Evolutionary conservation across 2,113 vertebrate species (phyloP).

Genomic region (Geococcyx californianus): DNA sequence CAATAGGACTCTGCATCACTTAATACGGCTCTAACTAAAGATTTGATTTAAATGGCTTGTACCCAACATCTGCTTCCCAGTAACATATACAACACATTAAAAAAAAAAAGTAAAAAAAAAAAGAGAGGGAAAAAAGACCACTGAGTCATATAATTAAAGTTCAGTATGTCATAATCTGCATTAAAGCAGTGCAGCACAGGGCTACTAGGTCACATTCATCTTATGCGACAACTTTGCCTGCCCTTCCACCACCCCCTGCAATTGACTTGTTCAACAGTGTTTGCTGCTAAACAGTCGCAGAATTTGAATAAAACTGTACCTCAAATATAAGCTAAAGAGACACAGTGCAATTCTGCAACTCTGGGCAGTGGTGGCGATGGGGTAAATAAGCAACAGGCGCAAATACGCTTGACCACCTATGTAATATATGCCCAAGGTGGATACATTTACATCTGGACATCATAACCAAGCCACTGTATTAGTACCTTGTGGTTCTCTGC

Average conservation of each 20-base stretch:
- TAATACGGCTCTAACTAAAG: not conserved
- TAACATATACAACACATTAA: not conserved
- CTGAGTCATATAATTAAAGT: not conserved
- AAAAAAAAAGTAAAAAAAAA: too few species aligned
- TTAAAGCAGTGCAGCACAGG: not conserved
- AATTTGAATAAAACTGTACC: not conserved
- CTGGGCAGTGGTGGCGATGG: not conserved
- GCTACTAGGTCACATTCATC: not conserved
- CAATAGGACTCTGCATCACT: not conserved
- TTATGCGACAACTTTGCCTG: not conserved
- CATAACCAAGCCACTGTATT: not conserved
- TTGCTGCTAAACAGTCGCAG: not conserved
- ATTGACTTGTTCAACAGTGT: too few species aligned
- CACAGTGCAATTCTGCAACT: not conserved
- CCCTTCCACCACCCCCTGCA: not conserved
- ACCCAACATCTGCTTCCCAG: constrained; percentile 5
- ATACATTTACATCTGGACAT: not conserved
- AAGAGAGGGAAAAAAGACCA: not conserved
- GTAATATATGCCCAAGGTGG: not conserved
- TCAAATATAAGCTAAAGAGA: not conserved
- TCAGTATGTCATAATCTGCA: not conserved
- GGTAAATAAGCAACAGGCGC: not conserved
- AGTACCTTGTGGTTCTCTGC: not conserved
- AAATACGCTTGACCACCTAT: not conserved
- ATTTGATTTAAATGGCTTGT: constrained; percentile 35